Percentiles rank a stretch among this genome's conserved stretches.
Evolutionary conservation across 2,113 vertebrate species (phyloP).

Genomic region (Antennarius striatus): DNA sequence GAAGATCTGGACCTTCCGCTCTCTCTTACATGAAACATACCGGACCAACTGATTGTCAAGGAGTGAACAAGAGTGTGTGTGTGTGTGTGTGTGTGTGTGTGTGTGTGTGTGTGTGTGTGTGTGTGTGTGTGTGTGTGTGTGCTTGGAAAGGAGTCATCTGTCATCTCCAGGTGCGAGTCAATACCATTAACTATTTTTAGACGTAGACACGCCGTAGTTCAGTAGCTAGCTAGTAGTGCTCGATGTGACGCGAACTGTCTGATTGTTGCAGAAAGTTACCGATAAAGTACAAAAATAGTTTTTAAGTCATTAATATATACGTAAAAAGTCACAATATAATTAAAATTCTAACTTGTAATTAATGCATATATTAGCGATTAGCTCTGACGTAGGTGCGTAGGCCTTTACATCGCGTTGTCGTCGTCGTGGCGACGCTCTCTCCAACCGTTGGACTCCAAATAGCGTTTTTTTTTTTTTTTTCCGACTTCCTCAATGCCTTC

Average conservation of each 20-base stretch:
- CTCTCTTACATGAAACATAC: slow-evolving; percentile 40
- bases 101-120: slow-evolving; percentile 20
- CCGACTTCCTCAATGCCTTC: slow-evolving; percentile 1
- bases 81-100: slow-evolving; percentile 14
- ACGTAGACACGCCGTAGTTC: slow-evolving; percentile 47
- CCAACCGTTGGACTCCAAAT: slow-evolving; percentile 44
- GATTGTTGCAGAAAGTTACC: slow-evolving; percentile 65
- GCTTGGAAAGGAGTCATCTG: slow-evolving; percentile 22
- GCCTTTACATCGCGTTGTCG: slow-evolving; percentile 55
- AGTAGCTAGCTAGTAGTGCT: slow-evolving; percentile 48
- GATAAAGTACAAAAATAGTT: slow-evolving; percentile 70
- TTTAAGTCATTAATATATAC: slow-evolving; percentile 79
- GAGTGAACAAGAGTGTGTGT: slow-evolving; percentile 1
- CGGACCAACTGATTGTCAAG: slow-evolving; percentile 65
- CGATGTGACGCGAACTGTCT: too few species aligned
- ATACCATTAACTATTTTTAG: slow-evolving; percentile 45
- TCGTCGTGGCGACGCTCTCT: slow-evolving; percentile 39
- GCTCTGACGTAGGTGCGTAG: slow-evolving; percentile 61
- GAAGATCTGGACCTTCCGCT: not conserved
- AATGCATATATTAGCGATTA: slow-evolving; percentile 62
- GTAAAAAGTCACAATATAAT: slow-evolving; percentile 71
- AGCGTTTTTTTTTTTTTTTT: slow-evolving; percentile 1
- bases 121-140: slow-evolving; percentile 11
- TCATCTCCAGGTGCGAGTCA: slow-evolving; percentile 20
- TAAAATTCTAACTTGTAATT: slow-evolving; percentile 70